Base-by-base conservation (phyloP, 2,797 vertebrate species). In the Tarsius wallacei region DNA sequence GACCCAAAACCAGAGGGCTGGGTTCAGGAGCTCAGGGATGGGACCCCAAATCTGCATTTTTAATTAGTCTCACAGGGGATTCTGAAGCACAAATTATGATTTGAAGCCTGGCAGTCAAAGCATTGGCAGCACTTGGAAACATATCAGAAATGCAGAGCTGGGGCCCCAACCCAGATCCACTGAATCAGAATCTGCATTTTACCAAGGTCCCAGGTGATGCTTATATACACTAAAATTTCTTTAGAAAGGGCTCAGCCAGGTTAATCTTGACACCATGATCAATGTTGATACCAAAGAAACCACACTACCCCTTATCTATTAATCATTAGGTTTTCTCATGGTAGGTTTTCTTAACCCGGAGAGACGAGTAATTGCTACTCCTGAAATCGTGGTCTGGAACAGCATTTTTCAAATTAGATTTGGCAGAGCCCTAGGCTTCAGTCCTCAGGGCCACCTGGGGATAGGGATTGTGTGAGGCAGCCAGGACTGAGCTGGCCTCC, bases 401-500 rank as follows among this genome's bases (percentile, higher is more conserved):
- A 70, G 73, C 12, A 13, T 26, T 82, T 94, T 91, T 86, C 17
- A 42, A 95, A 77, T 49, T 5, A 53, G 28, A 53, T 70, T 90
- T 68, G 28, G 87, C 55, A 68, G 66, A 57, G 49, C 73, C 71
- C 12, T 26, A 36, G 57, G 49, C 53, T 73, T 80, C 22, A 21
- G 64, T 76, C 42, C 83, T 78, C 49, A 49, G 81, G 36, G 78
- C 83, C 93, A 71, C 49, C 78, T 33, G 24, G 33, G 93, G n/a
- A 53, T 19, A 47, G n/a, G 68, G 71, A 84, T 21, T 89, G 22
- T 57, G 1, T 53, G 84, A 93, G 51, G 84, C 49, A 78, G 81
- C 77, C 49, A 22, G 42, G n/a, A 57, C 1, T 33, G 76, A 95
- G 71, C 74, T 59, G 19, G 83, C 86, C 95, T 94, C 26, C 59